These are phyloP conservation scores for Oreochromis niloticus DNA, from an alignment of 2,113 vertebrate species.

Conservation along the genomic window DNA sequence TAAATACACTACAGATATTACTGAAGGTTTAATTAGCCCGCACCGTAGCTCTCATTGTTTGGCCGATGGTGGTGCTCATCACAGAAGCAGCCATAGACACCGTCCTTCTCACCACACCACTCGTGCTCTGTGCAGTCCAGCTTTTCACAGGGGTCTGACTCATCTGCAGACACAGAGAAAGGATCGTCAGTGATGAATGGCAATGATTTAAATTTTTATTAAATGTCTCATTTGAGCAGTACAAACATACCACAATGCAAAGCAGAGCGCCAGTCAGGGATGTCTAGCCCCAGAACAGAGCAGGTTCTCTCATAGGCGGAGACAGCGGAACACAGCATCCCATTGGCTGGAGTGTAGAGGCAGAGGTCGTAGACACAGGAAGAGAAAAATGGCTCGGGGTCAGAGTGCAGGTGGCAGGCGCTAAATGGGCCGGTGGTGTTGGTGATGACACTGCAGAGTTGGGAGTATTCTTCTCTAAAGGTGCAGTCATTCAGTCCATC, in stretches of 20 bases:
- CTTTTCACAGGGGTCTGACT: conserved; percentile 45
- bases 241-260: conserved; percentile 42
- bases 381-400: conserved; percentile 6
- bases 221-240: neutral
- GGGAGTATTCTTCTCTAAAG: conserved; percentile 11
- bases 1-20: neutral
- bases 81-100: conserved; percentile 67
- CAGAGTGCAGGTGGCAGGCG: conserved; percentile 19
- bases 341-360: conserved; percentile 35
- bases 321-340: conserved; percentile 47
- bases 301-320: conserved; percentile 52
- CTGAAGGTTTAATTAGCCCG: neutral
- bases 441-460: conserved; percentile 53
- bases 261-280: conserved; percentile 37
- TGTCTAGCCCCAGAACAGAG: neutral
- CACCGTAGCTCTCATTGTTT: conserved; percentile 46
- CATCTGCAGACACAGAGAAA: neutral
- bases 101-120: conserved; percentile 64
- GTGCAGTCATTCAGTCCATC: neutral
- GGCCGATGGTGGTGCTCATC: conserved; percentile 6
- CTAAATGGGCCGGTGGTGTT: conserved; percentile 55
- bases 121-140: conserved; percentile 58
- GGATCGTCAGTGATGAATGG: neutral
- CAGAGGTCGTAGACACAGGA: conserved; percentile 60
- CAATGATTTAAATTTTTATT: neutral